These are phyloP conservation scores for Edolisoma coerulescens DNA, from an alignment of 2,113 vertebrate genomes.

Conservation along the genomic window DNA sequence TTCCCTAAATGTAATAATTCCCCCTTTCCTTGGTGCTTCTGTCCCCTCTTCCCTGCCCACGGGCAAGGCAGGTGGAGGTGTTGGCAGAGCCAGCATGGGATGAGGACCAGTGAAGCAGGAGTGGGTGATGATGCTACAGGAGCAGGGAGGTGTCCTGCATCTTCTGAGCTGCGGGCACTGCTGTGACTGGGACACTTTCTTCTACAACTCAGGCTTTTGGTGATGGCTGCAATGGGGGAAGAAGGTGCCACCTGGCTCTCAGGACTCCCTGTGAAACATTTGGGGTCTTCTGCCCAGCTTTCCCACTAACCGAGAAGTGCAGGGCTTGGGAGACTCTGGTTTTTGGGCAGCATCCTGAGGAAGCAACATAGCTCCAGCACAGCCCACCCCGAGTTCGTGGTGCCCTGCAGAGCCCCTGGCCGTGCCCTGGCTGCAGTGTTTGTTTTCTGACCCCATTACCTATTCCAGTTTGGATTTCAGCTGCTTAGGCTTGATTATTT, in stretches of 20 bases:
- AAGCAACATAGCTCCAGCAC: not conserved
- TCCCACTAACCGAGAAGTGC: not conserved
- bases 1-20: not conserved
- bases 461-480: slow-evolving; percentile 46
- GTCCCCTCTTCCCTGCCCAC: not conserved
- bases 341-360: not conserved
- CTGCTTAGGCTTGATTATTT: slow-evolving; percentile 54
- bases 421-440: not conserved
- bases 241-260: not conserved
- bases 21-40: not conserved
- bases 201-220: not conserved
- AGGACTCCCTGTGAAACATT: not conserved
- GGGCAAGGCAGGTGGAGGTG: not conserved
- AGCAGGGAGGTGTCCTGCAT: not conserved
- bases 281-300: not conserved
- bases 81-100: rapidly evolving
- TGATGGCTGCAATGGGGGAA: not conserved
- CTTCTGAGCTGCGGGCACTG: not conserved
- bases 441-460: slow-evolving; percentile 40
- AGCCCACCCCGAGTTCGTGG: rapidly evolving
- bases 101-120: not conserved
- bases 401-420: not conserved
- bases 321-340: not conserved
- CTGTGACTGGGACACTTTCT: not conserved
- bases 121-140: not conserved